Base-by-base conservation (phyloP, 2,113 vertebrate species). In the Caranx ignobilis region DNA sequence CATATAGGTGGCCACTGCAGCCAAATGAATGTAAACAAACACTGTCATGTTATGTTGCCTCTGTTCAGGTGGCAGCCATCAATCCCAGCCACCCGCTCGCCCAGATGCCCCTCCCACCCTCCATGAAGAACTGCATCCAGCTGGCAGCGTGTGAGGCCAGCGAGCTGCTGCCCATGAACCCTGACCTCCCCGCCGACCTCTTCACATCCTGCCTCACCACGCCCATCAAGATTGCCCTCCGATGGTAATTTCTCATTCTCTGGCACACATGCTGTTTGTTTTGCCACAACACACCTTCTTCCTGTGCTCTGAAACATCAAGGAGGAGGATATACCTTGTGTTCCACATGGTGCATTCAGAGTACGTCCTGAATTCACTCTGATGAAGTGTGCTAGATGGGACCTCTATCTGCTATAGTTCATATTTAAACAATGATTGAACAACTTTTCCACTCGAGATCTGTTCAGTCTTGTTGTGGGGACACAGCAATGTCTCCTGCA, bases 71-170 rank as follows among this genome's bases (percentile, higher is more conserved):
- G 60, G 98, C 98, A 4, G 98, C 98, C 6, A 99, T 99, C 77
- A 99, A 99, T 88, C 97, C 98, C 2, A 98, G 96, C 93, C 98
- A 99, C 87, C 98, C 98, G 0, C 96, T 99, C 0, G 98, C 98
- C 11, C 98, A 99, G 91, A 97, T 99, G 97, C 97, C 98, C 0
- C 86, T 99, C 79, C 98, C 98, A 0, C 98, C 98, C 0, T 99
- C 98, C 0, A 99, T 99, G 98, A 99, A 98, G 93, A 99, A 99
- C 94, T 99, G 98, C 93, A 99, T 99, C 83, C 98, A 99, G 94
- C 94, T 99, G 93, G 98, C 98, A 0, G 98, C 98, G 13, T 99
- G 98, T 0, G 98, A 99, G 84, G 97, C 98, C 90, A 96, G 79
- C 1, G 97, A 99, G 90, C 93, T 99, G 77, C 94, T 99, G 37